Base-by-base conservation (phyloP, 2,888 invertebrate species). In the Pimpla rufipes region DNA sequence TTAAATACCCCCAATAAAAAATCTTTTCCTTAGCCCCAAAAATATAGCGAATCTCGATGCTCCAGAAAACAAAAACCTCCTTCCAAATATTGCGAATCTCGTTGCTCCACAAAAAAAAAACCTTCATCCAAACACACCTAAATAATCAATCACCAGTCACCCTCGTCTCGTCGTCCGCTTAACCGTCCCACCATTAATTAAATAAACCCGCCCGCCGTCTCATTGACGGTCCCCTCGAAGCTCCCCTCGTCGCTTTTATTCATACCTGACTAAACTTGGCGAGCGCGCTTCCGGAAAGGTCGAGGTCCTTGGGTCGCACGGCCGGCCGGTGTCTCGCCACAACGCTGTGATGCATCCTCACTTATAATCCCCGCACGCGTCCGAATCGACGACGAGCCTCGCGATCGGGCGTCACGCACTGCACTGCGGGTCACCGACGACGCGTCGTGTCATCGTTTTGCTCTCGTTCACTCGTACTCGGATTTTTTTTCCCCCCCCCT, bases 291-390 rank as follows among this genome's bases (percentile, higher is more conserved):
- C 66, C 77, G 47, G 79, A 83, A 79, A 87, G 81, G 75, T 87
- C 87, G 71, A 87, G 87, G 81, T 86, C 85, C 79, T 86, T 86
- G 3, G 88, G 88, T 50, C 87, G 73, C 21, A 81, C 66, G 11
- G 86, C 85, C 4, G 85, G 62, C 40, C 85, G 82, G 50, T 83
- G 79, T 77, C 84, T 84, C 50, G 82, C 47, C 10, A 74, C 50
- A 35, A 85, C 42, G 79, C 80, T 85, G 52, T 66, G 84, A 80
- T 86, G 76, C 87, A 87, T 71, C 16, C 10, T 16, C 35, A 21
- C 23, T 11, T 55, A 21, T 18, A 21, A 21, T 11, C 6, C 6
- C 7, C 13, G 8, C 35, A 35, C 13, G 1, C 23, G 11, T 18
- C 55, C 47, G 40, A 42, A 59, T 7, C 21, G 4, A 11, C 13